Evolutionary conservation across 2,888 invertebrate species (phyloP).

Genomic region (Tipula vernalis): DNA sequence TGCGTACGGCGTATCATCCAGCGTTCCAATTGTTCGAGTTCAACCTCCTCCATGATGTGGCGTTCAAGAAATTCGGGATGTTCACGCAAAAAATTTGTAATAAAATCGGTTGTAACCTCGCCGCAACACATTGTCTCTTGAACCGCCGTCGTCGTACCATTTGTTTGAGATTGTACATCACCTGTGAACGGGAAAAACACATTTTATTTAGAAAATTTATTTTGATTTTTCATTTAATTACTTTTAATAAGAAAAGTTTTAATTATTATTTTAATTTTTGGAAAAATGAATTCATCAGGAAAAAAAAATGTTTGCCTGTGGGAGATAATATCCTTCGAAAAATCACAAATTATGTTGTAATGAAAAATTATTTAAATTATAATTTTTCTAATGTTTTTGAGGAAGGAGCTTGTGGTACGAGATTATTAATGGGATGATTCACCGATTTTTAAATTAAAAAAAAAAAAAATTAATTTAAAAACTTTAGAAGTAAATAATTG

Average conservation of each 20-base stretch:
- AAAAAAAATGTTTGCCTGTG: neutral
- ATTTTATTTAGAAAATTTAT: neutral
- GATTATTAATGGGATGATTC: too few species aligned
- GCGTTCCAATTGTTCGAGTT: constrained; percentile 47
- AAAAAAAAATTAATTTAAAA: too few species aligned
- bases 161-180: constrained; percentile 4
- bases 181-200: neutral
- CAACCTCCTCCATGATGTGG: constrained; percentile 48
- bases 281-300: neutral
- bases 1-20: constrained; percentile 49
- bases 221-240: neutral
- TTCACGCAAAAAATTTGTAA: constrained; percentile 41
- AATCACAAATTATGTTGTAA: neutral
- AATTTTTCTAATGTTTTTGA: neutral
- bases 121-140: constrained; percentile 6
- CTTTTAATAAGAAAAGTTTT: neutral
- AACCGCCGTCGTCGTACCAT: neutral
- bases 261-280: neutral
- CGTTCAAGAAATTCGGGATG: constrained; percentile 53
- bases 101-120: constrained; percentile 18
- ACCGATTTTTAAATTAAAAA: too few species aligned
- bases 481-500: too few species aligned
- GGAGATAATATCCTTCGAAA: neutral
- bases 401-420: neutral
- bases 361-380: neutral